phyloP scores from a whole-genome alignment of 1,140 invertebrate genomes.

The Hycleus phaleratus region DNA sequence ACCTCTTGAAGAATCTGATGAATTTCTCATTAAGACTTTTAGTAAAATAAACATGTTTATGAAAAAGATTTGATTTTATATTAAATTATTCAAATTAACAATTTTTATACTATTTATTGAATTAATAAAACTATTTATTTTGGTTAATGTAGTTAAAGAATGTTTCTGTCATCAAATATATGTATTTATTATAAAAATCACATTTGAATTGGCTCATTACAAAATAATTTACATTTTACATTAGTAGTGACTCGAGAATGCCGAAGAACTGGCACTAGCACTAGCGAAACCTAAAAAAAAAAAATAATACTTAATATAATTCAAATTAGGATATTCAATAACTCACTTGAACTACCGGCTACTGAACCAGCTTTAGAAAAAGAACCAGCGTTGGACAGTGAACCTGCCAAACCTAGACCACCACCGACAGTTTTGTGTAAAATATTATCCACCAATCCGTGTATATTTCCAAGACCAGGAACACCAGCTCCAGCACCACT shows the following conservation, averaged over 20 bases:
- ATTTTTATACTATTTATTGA: too few species aligned
- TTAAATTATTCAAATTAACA: too few species aligned
- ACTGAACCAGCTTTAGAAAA: constrained; percentile 4
- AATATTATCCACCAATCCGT: constrained; percentile 1
- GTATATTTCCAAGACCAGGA: too few species aligned
- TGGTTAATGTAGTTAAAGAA: too few species aligned
- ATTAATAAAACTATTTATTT: too few species aligned
- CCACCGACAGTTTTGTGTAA: constrained; percentile 5
- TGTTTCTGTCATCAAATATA: not conserved
- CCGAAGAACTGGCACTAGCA: not conserved
- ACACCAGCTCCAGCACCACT: too few species aligned
- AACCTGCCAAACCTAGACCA: not conserved
- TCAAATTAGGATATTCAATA: not conserved
- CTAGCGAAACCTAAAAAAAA: constrained; percentile 5
- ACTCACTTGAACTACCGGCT: constrained; percentile 1
- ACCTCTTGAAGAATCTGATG: too few species aligned
- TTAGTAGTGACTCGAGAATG: constrained; percentile 7
- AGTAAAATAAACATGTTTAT: too few species aligned
- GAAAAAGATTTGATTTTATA: too few species aligned
- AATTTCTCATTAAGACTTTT: too few species aligned
- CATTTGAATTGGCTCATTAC: not conserved
- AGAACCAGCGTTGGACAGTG: not conserved
- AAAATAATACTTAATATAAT: not conserved
- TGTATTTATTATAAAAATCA: constrained; percentile 12
- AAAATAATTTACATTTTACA: not conserved